A percentile compares a stretch with the other conserved stretches of the same genome.
These are phyloP conservation scores for Chionodraco myersi DNA, from an alignment of 2,113 vertebrate species.

Conservation along the genomic window DNA sequence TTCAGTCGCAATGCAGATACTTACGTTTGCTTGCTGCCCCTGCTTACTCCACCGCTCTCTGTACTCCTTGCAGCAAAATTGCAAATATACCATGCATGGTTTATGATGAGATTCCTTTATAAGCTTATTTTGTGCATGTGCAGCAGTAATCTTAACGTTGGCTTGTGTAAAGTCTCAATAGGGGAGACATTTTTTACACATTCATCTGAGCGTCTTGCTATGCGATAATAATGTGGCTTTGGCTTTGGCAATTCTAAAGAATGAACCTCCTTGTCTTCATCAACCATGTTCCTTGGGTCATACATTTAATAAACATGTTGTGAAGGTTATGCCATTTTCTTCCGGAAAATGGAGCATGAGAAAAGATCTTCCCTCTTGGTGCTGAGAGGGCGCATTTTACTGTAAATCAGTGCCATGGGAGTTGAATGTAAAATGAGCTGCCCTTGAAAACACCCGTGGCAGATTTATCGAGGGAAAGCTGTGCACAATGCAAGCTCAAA, in stretches of 20 bases:
- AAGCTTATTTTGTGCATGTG: constrained; percentile 56
- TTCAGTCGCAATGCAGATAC: constrained; percentile 24
- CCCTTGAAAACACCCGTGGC: constrained; percentile 66
- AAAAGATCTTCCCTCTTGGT: constrained; percentile 39
- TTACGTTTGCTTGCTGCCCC: constrained; percentile 53
- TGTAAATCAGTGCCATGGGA: constrained; percentile 41
- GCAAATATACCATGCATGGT: constrained; percentile 52
- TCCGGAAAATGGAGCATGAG: constrained; percentile 31
- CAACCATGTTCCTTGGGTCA: constrained; percentile 3
- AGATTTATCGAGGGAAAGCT: constrained; percentile 30
- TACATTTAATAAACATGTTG: constrained; percentile 3
- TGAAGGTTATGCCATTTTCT: background rate
- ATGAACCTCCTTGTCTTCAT: constrained; percentile 7
- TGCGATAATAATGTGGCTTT: constrained; percentile 21
- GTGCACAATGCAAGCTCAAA: constrained; percentile 35
- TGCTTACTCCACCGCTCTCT: constrained; percentile 37
- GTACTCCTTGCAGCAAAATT: constrained; percentile 63
- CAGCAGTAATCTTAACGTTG: constrained; percentile 29
- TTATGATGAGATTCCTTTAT: constrained; percentile 27
- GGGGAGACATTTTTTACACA: background rate
- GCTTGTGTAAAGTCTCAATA: constrained; percentile 23
- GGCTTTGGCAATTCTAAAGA: constrained; percentile 44
- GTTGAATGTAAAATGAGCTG: constrained; percentile 63
- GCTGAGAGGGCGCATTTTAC: constrained; percentile 48
- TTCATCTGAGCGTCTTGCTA: constrained; percentile 1